phyloP scores from a whole-genome alignment of 2,888 invertebrate species.

The Drosophila koepferae region DNA sequence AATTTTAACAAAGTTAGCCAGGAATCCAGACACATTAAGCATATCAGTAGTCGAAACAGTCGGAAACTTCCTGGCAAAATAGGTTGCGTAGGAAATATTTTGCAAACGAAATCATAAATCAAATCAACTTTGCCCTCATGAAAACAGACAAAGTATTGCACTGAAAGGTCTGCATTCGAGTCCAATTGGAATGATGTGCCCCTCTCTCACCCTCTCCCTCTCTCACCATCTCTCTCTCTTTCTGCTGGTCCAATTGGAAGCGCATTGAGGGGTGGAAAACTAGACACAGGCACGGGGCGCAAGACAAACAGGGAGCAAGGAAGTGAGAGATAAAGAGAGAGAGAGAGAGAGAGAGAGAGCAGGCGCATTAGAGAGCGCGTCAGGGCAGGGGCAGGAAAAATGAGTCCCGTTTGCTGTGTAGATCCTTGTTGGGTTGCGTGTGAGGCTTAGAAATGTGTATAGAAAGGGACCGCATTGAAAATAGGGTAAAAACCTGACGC shows the following conservation, averaged over 20 bases:
- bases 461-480: slow-evolving; percentile 63
- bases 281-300: slow-evolving; percentile 4
- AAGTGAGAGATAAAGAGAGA: not conserved
- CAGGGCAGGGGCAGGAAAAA: not conserved
- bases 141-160: slow-evolving; percentile 7
- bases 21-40: not conserved
- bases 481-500: slow-evolving; percentile 81
- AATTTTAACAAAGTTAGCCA: not conserved
- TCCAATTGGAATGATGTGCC: slow-evolving; percentile 6
- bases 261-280: slow-evolving; percentile 41
- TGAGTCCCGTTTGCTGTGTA: slow-evolving; percentile 27
- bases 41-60: not conserved
- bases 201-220: too few species aligned
- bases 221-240: too few species aligned
- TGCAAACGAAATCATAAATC: slow-evolving; percentile 21
- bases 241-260: slow-evolving; percentile 41
- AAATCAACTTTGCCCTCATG: slow-evolving; percentile 26
- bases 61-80: not conserved
- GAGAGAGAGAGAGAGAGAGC: slow-evolving; percentile 10
- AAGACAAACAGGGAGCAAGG: not conserved
- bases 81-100: slow-evolving; percentile 12
- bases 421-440: slow-evolving; percentile 34
- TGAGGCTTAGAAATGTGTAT: slow-evolving; percentile 40
- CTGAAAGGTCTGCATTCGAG: not conserved
- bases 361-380: not conserved